Evolutionary conservation across 2,113 vertebrate species (phyloP).

Genomic region (Oncorhynchus keta): DNA sequence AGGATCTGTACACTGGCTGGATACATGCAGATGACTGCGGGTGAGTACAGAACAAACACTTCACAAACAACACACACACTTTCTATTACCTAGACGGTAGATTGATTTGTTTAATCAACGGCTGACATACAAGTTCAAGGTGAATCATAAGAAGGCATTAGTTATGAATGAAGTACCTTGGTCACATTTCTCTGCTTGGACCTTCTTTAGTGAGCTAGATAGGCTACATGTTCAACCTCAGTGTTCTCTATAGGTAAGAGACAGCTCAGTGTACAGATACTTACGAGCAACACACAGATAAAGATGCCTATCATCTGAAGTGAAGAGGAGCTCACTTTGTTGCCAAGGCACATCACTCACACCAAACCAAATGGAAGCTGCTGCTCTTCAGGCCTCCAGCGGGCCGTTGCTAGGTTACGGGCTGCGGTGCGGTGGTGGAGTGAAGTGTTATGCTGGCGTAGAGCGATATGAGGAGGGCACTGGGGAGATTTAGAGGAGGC

Average conservation of each 20-base stretch:
- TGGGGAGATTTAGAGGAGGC: constrained; percentile 59
- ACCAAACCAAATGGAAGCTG: constrained; percentile 44
- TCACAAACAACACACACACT: neutral
- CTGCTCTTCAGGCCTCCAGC: constrained; percentile 21
- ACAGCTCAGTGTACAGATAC: neutral
- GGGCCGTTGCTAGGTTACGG: constrained; percentile 72
- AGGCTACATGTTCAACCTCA: too few relatives aligned
- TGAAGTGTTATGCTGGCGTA: constrained; percentile 30
- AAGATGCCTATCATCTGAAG: constrained; percentile 15
- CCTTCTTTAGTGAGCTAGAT: neutral
- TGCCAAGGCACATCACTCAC: constrained; percentile 32
- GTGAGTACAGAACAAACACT: constrained; percentile 61
- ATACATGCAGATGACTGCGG: constrained; percentile 93
- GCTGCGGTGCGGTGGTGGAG: constrained; percentile 9
- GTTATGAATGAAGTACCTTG: neutral
- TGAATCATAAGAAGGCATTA: neutral
- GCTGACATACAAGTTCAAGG: neutral
- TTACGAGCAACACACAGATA: constrained; percentile 9
- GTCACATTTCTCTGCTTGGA: neutral
- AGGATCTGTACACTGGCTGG: constrained; percentile 88
- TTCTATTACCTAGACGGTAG: neutral
- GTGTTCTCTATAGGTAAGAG: neutral
- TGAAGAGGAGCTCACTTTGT: constrained; percentile 49
- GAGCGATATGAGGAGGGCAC: constrained; percentile 14
- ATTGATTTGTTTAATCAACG: too few relatives aligned